Evolutionary conservation across 1,140 invertebrate species (phyloP), one percentile per base, ranked within the genome.

Genomic region (Bursaphelenchus mucronatus): DNA sequence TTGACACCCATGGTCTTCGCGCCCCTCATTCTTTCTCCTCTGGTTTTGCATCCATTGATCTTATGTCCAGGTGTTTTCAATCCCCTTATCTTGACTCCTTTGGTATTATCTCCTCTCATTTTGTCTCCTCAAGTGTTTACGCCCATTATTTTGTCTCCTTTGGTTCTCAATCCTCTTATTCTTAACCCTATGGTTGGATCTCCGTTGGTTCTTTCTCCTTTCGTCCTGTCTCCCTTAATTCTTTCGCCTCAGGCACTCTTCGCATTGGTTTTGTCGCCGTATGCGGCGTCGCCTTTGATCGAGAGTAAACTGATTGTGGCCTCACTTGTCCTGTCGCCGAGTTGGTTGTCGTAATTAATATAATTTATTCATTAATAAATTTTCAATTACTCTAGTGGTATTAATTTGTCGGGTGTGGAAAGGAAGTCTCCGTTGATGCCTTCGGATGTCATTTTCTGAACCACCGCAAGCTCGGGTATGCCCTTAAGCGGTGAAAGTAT

Each of bases 251-350:
- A 76, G 51, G 67, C 56, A 1, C 59, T 78, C 11, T 70, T 66
- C 17, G 72, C 76, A 15, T 63, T 80, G 7, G 70, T 79, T 58
- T 57, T 79, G 8, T 68, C 67, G 19, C 76, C 76, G n/a, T 69
- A 72, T 57, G 76, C 73, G 2, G 53, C 80, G 19, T 74, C 75
- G 11, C 77, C 76, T 3, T 52, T 80, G 4, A 69, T 80, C 41
- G 51, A 66, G 57, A 67, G 50, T 39, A 63, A 70, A 57, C 61
- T 70, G 13, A 65, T 71, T 46, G 66, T 61, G 44, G 52, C 64
- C 30, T 63, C 73, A 40, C 64, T 78, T 11, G 66, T 77, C 21
- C 52, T 74, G 9, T 79, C 76, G 43, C 76, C 76, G 40, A 69
- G 66, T 59, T 75, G 69, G 66, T 63, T 75, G 9, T 74, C 64